Conservation (phyloP, 2,888 invertebrate genomes). For the Eurytoma californica region DNA sequence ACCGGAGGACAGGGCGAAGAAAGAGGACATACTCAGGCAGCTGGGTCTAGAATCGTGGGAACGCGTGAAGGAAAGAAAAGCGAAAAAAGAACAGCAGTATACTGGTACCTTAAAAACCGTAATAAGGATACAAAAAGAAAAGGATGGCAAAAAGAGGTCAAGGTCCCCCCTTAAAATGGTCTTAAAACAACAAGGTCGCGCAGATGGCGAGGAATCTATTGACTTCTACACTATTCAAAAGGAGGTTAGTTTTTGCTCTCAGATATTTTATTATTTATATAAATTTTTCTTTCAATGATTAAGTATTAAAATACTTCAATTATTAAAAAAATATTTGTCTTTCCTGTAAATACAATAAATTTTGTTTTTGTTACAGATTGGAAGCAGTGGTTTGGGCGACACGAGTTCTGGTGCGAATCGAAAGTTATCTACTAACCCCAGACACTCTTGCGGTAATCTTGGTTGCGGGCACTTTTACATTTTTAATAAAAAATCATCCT, state of each 20-base stretch:
- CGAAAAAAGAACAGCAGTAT: slow-evolving; percentile 76
- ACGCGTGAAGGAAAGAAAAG: slow-evolving; percentile 79
- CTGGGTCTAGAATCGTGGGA: slow-evolving; percentile 85
- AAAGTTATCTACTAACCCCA: slow-evolving; percentile 76
- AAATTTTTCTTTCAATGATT: background rate
- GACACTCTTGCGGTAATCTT: slow-evolving; percentile 75
- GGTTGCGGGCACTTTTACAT: slow-evolving; percentile 75
- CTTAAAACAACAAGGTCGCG: slow-evolving; percentile 79
- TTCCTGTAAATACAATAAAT: background rate
- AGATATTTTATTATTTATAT: slow-evolving; percentile 23
- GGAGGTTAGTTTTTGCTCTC: slow-evolving; percentile 76
- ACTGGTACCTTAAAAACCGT: slow-evolving; percentile 89
- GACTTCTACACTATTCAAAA: slow-evolving; percentile 84
- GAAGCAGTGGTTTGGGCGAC: slow-evolving; percentile 73
- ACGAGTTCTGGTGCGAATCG: slow-evolving; percentile 76
- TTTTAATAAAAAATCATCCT: slow-evolving; percentile 68
- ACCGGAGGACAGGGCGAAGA: slow-evolving; percentile 81
- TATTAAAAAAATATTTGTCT: background rate
- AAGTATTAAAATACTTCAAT: background rate
- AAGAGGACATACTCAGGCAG: slow-evolving; percentile 85
- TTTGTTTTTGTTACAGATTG: slow-evolving; percentile 68
- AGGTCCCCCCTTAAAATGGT: slow-evolving; percentile 87
- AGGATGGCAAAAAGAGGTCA: slow-evolving; percentile 79
- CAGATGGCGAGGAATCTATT: slow-evolving; percentile 75
- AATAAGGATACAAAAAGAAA: slow-evolving; percentile 83